Conservation (phyloP, 2,888 invertebrate species). For the Erynnis tages region DNA sequence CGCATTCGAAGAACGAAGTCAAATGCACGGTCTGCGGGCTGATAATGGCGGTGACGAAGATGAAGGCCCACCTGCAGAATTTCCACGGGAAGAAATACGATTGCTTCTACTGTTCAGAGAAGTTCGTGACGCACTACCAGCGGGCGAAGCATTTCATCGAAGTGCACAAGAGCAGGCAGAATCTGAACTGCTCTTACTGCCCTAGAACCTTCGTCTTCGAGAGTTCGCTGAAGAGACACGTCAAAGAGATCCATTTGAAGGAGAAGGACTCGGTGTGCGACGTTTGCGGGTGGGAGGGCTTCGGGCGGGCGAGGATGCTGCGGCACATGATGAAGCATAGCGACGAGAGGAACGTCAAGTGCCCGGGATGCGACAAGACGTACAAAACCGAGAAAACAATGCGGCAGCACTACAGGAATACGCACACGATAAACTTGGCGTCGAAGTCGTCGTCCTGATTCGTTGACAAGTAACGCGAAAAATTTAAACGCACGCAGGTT, state of each 20-base stretch:
- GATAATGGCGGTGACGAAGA: conserved; percentile 38
- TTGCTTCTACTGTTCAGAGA: conserved; percentile 34
- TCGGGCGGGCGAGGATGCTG: conserved; percentile 36
- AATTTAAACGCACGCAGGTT: no score
- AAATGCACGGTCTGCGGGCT: conserved; percentile 43
- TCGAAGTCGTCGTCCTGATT: no score
- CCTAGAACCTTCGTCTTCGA: conserved; percentile 34
- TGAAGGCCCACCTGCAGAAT: conserved; percentile 34
- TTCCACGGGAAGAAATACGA: conserved; percentile 36
- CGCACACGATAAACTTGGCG: no score
- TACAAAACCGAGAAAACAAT: conserved; percentile 46
- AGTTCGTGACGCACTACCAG: conserved; percentile 36
- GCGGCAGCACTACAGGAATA: conserved; percentile 42
- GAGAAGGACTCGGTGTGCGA: conserved; percentile 46
- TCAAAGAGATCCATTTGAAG: conserved; percentile 44
- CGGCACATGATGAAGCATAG: conserved; percentile 46
- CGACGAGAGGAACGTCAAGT: conserved; percentile 41
- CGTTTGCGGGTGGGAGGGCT: conserved; percentile 45
- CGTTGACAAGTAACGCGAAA: no score
- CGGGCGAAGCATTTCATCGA: conserved; percentile 35
- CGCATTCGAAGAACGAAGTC: conserved; percentile 38
- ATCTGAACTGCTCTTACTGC: conserved; percentile 35
- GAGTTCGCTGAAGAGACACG: conserved; percentile 40
- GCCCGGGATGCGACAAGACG: conserved; percentile 42
- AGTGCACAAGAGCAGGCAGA: conserved; percentile 34